Conservation (phyloP, 2,113 vertebrate species). For the Paraplagusia blochii region DNA sequence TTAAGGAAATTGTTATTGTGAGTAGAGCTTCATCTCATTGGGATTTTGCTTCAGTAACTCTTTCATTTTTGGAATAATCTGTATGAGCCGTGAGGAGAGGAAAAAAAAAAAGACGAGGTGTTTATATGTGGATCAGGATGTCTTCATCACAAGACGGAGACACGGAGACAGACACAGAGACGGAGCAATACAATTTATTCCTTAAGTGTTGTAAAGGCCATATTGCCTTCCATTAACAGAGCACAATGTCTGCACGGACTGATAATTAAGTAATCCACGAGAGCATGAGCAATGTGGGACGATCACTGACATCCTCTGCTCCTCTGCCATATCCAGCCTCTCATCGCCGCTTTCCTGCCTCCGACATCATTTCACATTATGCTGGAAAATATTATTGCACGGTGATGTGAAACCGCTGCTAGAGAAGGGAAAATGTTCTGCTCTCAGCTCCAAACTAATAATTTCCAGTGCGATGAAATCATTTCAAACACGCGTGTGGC, state of each 20-base stretch:
- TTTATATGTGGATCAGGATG: constrained; percentile 67
- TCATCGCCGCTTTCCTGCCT: constrained; percentile 13
- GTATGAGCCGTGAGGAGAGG: constrained; percentile 61
- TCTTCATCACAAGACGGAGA: constrained; percentile 63
- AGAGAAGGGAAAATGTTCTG: constrained; percentile 55
- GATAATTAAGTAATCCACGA: constrained; percentile 80
- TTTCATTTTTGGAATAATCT: constrained; percentile 73
- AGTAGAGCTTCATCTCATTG: constrained; percentile 51
- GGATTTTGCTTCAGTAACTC: constrained; percentile 69
- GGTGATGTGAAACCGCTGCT: constrained; percentile 67
- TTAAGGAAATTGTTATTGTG: constrained; percentile 76
- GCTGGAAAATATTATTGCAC: constrained; percentile 70
- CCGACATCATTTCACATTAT: constrained; percentile 71
- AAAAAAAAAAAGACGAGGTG: constrained; percentile 47
- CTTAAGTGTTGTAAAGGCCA: constrained; percentile 75
- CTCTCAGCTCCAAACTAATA: constrained; percentile 63
- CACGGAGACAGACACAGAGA: constrained; percentile 65
- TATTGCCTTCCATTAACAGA: constrained; percentile 75
- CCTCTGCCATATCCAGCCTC: constrained; percentile 60
- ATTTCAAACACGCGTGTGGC: constrained; percentile 38
- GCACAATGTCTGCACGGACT: constrained; percentile 69
- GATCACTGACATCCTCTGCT: constrained; percentile 71
- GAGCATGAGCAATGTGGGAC: constrained; percentile 76
- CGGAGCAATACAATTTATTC: constrained; percentile 77
- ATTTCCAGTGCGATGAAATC: constrained; percentile 56